phyloP scores from a whole-genome alignment of 2,113 vertebrate species.

The Dipodomys spectabilis region DNA sequence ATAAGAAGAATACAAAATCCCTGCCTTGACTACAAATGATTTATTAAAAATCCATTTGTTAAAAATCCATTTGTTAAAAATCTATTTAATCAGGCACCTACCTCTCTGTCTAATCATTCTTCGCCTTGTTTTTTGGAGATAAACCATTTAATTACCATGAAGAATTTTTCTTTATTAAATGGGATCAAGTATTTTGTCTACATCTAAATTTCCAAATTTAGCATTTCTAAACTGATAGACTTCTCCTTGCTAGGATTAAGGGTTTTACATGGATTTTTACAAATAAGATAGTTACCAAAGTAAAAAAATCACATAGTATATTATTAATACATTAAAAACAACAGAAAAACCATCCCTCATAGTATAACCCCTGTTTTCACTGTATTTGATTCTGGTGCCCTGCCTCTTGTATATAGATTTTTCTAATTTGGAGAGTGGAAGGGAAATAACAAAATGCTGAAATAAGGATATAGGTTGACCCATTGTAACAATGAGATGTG shows the following conservation, averaged over 20 bases:
- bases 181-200: slow-evolving; percentile 1
- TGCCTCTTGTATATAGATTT: too few species aligned
- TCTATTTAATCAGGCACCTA: background rate
- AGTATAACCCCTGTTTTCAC: too few species aligned
- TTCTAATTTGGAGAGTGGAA: too few species aligned
- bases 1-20: background rate
- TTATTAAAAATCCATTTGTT: slow-evolving; percentile 25
- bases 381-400: too few species aligned
- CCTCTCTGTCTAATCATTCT: slow-evolving; percentile 35
- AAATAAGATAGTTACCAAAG: slow-evolving; percentile 29
- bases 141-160: slow-evolving; percentile 51
- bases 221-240: slow-evolving; percentile 38
- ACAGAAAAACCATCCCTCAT: too few species aligned
- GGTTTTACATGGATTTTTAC: slow-evolving; percentile 44
- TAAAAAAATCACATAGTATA: too few species aligned
- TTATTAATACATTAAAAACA: too few species aligned
- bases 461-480: too few species aligned
- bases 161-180: background rate
- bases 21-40: slow-evolving; percentile 2
- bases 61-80: background rate
- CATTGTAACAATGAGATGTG: too few species aligned
- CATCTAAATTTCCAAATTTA: slow-evolving; percentile 40
- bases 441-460: too few species aligned
- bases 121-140: slow-evolving; percentile 40
- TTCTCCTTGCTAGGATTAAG: slow-evolving; percentile 32